Evolutionary conservation across 2,797 vertebrate genomes (phyloP).

Genomic region (Microhierax caerulescens): DNA sequence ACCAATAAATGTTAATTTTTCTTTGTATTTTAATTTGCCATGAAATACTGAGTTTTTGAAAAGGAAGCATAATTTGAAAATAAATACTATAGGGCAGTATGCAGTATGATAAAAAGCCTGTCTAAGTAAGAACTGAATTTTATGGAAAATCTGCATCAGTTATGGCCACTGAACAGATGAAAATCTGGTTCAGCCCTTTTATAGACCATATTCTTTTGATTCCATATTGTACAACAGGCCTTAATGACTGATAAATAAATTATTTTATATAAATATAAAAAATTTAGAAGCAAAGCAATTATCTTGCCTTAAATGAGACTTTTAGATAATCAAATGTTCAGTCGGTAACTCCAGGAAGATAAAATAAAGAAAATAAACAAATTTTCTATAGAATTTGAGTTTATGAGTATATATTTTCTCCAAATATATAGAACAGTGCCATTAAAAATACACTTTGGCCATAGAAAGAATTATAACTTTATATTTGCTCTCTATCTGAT

Average conservation of each 20-base stretch:
- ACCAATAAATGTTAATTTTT: background rate
- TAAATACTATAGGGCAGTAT: background rate
- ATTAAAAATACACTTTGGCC: background rate
- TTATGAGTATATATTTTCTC: background rate
- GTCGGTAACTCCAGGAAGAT: background rate
- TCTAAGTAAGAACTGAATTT: background rate
- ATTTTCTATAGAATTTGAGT: background rate
- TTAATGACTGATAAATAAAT: background rate
- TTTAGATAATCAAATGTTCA: background rate
- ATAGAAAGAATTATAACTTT: background rate
- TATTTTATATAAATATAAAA: background rate
- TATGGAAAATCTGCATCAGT: background rate
- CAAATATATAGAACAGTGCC: background rate
- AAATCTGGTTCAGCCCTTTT: background rate
- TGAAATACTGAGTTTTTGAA: background rate
- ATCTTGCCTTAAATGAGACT: background rate
- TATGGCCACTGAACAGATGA: background rate
- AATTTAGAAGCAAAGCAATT: background rate
- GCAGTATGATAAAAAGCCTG: background rate
- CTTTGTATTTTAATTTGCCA: background rate
- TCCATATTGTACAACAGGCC: background rate
- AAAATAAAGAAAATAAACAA: background rate
- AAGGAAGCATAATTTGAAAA: background rate
- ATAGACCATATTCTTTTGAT: background rate
- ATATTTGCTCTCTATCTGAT: background rate